Evolutionary conservation across 2,797 vertebrate genomes (phyloP).

Genomic region (Ataeniobius toweri): DNA sequence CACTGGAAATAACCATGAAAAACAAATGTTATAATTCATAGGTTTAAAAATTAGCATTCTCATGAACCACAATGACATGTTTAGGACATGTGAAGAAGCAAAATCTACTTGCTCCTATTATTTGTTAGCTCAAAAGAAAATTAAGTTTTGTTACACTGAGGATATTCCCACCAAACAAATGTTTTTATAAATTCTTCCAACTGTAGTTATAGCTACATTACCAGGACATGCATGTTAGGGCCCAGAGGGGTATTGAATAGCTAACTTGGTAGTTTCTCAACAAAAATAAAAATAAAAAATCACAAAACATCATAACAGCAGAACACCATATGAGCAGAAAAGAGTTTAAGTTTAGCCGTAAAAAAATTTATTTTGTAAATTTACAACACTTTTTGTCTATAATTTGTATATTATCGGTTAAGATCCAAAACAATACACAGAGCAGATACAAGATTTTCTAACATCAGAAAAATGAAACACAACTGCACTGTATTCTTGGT

Average conservation of each 20-base stretch:
- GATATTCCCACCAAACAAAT: too few relatives aligned
- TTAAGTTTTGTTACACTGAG: not conserved
- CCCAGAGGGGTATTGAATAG: not conserved
- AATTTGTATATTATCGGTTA: not conserved
- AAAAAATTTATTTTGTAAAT: not conserved
- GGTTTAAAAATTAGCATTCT: not conserved
- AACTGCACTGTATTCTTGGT: not conserved
- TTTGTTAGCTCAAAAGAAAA: not conserved
- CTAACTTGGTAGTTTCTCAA: not conserved
- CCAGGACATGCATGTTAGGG: not conserved
- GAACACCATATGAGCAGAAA: not conserved
- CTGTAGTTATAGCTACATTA: too few relatives aligned
- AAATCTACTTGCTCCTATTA: not conserved
- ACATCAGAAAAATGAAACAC: not conserved
- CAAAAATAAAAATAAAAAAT: not conserved
- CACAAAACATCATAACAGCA: not conserved
- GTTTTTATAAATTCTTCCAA: too few relatives aligned
- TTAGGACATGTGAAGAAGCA: not conserved
- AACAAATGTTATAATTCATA: not conserved
- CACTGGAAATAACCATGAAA: not conserved
- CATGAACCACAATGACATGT: not conserved
- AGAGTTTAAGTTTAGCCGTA: not conserved
- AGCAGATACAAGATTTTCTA: not conserved
- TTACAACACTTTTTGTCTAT: not conserved
- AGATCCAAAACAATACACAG: not conserved